A percentile compares a stretch with the other conserved stretches of the same genome.
These are phyloP conservation scores for Hylaeus anthracinus DNA, from an alignment of 1,140 invertebrate genomes.

Conservation along the genomic window DNA sequence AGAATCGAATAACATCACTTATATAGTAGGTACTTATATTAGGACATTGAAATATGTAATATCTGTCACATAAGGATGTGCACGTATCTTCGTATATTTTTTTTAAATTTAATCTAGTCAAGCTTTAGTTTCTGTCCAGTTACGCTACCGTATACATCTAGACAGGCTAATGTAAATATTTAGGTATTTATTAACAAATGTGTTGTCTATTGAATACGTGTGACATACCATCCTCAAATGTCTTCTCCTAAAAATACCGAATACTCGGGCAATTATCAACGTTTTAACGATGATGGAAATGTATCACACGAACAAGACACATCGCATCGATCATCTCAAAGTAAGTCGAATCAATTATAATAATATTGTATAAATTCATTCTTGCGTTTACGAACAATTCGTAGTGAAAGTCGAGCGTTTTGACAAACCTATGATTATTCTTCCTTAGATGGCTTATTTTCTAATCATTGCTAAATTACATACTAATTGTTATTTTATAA, in stretches of 20 bases:
- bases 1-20: conserved; percentile 23
- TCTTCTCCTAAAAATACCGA: conserved; percentile 58
- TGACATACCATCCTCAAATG: conserved; percentile 56
- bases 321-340: conserved; percentile 65
- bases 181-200: conserved; percentile 6
- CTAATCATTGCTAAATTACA: conserved; percentile 30
- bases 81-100: not conserved
- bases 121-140: conserved; percentile 4
- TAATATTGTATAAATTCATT: not conserved
- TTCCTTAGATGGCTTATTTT: conserved; percentile 13
- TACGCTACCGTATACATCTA: not conserved
- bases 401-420: not conserved
- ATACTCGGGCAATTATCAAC: conserved; percentile 69
- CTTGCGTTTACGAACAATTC: not conserved
- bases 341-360: conserved; percentile 56
- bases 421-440: not conserved
- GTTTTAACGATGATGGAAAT: conserved; percentile 68
- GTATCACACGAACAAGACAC: conserved; percentile 57
- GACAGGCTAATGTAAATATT: not conserved
- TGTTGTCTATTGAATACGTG: conserved; percentile 14
- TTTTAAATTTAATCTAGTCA: conserved; percentile 23
- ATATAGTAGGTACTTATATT: not conserved
- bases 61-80: conserved; percentile 6
- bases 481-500: not conserved
- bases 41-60: conserved; percentile 30